Percentiles rank a stretch among this genome's conserved stretches.
phyloP scores from a whole-genome alignment of 2,113 vertebrate genomes.

The Petroica traversi region DNA sequence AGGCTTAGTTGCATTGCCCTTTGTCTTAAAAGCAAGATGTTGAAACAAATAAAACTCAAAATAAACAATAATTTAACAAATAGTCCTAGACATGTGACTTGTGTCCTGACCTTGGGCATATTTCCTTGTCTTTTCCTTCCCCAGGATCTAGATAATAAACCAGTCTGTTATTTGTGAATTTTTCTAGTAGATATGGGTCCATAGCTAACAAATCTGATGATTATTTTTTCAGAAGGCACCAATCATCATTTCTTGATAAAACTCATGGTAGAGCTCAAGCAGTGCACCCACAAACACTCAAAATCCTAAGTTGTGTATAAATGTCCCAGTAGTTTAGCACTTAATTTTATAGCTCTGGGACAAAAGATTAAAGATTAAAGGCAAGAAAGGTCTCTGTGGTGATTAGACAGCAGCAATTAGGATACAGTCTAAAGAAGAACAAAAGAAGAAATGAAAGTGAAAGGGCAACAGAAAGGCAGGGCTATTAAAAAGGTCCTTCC shows the following conservation, averaged over 20 bases:
- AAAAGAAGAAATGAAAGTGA: constrained; percentile 14
- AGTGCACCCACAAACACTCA: not conserved
- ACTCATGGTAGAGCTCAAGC: not conserved
- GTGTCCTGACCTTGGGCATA: not conserved
- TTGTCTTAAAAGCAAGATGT: not conserved
- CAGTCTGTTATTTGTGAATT: not conserved
- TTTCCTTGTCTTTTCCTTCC: not conserved
- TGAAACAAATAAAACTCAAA: not conserved
- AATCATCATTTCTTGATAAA: not conserved
- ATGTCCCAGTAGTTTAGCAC: not conserved
- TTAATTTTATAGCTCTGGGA: not conserved
- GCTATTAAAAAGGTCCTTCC: constrained; percentile 35
- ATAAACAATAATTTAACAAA: not conserved
- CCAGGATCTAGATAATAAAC: not conserved
- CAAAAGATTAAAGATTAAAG: not conserved
- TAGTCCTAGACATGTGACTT: not conserved
- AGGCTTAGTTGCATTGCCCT: not conserved
- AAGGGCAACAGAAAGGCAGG: constrained; percentile 49
- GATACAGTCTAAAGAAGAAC: not conserved
- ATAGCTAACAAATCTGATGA: not conserved
- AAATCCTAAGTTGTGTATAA: not conserved
- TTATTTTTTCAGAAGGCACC: not conserved
- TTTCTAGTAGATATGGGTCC: not conserved
- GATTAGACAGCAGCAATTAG: constrained; percentile 26
- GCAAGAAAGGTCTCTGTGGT: not conserved